Conservation (phyloP, 2,797 vertebrate species). For the Sparidentex hasta region DNA sequence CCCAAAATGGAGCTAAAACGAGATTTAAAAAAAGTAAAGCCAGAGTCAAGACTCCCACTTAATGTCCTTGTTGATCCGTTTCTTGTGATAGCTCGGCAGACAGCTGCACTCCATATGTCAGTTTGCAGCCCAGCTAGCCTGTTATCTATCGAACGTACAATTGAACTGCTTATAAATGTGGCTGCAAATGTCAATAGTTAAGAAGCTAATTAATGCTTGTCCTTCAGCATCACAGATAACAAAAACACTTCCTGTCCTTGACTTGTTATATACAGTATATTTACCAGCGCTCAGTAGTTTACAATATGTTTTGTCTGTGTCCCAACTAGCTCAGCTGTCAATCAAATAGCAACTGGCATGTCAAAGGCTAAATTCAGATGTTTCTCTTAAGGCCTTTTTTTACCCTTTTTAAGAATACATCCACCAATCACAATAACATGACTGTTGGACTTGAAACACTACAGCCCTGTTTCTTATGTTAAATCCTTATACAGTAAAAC, state of each 20-base stretch:
- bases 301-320: not conserved
- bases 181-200: not conserved
- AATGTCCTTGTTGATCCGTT: not conserved
- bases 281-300: not conserved
- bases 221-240: too few relatives aligned
- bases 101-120: not conserved
- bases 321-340: not conserved
- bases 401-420: not conserved
- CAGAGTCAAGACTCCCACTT: not conserved
- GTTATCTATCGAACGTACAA: not conserved
- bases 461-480: slow-evolving; percentile 1
- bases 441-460: not conserved
- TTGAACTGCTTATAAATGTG: not conserved
- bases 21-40: not conserved
- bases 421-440: not conserved
- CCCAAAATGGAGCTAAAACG: not conserved
- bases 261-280: not conserved
- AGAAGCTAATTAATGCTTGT: too few relatives aligned
- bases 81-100: too few relatives aligned
- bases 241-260: not conserved
- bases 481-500: slow-evolving; percentile 8
- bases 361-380: not conserved
- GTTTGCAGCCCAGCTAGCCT: not conserved
- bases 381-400: not conserved
- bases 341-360: not conserved